A percentile compares a stretch with the other conserved stretches of the same genome.
These are phyloP conservation scores for Leucoma salicis DNA, from an alignment of 2,888 invertebrate genomes.

Conservation along the genomic window DNA sequence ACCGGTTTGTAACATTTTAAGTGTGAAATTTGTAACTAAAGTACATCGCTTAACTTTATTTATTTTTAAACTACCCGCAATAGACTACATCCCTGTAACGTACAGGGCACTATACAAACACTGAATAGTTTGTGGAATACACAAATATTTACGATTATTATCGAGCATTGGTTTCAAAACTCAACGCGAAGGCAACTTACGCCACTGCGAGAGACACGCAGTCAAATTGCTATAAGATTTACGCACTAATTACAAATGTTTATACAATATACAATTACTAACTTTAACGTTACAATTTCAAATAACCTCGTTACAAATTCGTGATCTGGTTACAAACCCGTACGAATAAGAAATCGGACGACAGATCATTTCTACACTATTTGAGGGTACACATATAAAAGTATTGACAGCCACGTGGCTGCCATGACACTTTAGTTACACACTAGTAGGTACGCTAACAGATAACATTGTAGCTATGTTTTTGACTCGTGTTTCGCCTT, in stretches of 20 bases:
- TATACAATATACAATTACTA: slow-evolving; percentile 16
- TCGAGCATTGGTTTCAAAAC: background rate
- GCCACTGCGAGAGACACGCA: background rate
- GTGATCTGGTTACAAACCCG: slow-evolving; percentile 9
- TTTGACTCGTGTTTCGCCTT: slow-evolving; percentile 34
- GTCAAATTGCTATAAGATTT: background rate
- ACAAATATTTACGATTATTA: background rate
- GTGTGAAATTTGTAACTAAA: background rate
- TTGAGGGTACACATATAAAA: slow-evolving; percentile 25
- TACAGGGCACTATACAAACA: background rate
- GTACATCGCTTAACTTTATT: too few species aligned
- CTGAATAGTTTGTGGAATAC: background rate
- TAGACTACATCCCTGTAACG: background rate
- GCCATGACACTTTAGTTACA: slow-evolving; percentile 33
- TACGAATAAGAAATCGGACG: slow-evolving; percentile 31
- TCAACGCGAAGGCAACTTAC: background rate
- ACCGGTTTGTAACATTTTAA: slow-evolving; percentile 20
- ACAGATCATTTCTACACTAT: slow-evolving; percentile 32
- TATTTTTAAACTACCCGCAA: background rate
- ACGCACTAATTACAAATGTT: slow-evolving; percentile 1
- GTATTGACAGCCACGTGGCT: slow-evolving; percentile 36
- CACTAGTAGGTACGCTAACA: slow-evolving; percentile 64
- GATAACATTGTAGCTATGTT: slow-evolving; percentile 36
- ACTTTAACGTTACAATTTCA: background rate
- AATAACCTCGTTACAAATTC: slow-evolving; percentile 3